Evolutionary conservation across 92 coral and sea anemone species (phyloP).

Genomic region (Hydrozoanthus gracilis): DNA sequence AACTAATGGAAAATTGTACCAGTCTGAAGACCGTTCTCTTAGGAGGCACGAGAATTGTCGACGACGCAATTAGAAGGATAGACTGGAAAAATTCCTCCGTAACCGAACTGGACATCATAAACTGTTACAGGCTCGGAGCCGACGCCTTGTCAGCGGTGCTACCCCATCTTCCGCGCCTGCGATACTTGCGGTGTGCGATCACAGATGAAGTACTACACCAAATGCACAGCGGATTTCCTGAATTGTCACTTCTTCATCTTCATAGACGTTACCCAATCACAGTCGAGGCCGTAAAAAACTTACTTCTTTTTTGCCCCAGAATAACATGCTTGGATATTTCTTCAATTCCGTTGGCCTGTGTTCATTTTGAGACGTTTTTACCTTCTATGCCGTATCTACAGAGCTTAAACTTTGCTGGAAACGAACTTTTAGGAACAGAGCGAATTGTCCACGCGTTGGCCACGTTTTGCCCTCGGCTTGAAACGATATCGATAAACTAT

Average conservation of each 20-base stretch:
- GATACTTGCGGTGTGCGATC: constrained; percentile 76
- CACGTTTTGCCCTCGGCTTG: constrained; percentile 44
- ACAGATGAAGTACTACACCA: constrained; percentile 69
- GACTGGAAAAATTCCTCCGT: constrained; percentile 64
- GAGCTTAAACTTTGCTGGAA: constrained; percentile 70
- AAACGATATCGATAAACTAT: constrained; percentile 62
- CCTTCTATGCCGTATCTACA: constrained; percentile 64
- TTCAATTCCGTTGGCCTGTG: constrained; percentile 76
- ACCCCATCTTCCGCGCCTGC: constrained; percentile 71
- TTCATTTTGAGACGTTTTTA: constrained; percentile 71
- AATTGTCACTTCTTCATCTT: constrained; percentile 63
- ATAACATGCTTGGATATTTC: constrained; percentile 76
- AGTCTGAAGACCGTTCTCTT: constrained; percentile 63
- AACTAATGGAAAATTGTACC: constrained; percentile 48
- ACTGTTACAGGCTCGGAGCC: constrained; percentile 65
- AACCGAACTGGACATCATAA: constrained; percentile 63
- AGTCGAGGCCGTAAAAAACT: constrained; percentile 62
- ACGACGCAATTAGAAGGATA: constrained; percentile 34
- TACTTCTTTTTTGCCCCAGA: constrained; percentile 66
- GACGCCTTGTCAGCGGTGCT: constrained; percentile 64
- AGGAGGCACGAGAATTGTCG: constrained; percentile 67
- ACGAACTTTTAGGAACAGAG: constrained; percentile 71
- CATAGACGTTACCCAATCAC: constrained; percentile 81
- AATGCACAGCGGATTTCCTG: constrained; percentile 61
- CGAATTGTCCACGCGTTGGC: constrained; percentile 64